Conservation (phyloP, 2,797 vertebrate species). For the Natrix natrix region DNA sequence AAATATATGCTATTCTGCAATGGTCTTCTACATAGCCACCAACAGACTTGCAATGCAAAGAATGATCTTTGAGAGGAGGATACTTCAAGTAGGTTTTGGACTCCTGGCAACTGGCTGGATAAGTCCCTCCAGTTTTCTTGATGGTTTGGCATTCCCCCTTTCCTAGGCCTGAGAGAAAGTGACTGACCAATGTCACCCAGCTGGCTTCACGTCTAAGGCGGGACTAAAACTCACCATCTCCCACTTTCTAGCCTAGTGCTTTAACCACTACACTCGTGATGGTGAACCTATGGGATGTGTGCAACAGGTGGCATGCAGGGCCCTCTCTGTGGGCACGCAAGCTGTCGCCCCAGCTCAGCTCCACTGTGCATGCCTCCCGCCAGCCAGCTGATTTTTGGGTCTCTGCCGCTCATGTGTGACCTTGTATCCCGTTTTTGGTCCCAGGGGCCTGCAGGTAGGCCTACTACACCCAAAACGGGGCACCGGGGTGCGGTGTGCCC, state of each 20-base stretch:
- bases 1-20: not conserved
- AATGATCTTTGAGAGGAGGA: not conserved
- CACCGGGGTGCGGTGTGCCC: too few species aligned
- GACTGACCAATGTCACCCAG: not conserved
- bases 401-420: too few species aligned
- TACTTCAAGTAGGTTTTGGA: not conserved
- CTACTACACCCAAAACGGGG: too few species aligned
- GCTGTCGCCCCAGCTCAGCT: too few species aligned
- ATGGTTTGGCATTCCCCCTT: not conserved
- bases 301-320: too few species aligned
- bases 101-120: not conserved
- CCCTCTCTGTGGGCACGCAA: too few species aligned
- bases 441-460: too few species aligned
- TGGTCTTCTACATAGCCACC: not conserved
- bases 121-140: not conserved
- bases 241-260: not conserved
- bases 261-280: not conserved
- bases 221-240: not conserved
- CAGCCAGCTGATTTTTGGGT: too few species aligned
- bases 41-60: not conserved
- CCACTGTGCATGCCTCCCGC: too few species aligned
- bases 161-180: not conserved
- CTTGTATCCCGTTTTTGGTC: too few species aligned
- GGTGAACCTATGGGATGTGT: too few species aligned
- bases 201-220: not conserved